These are phyloP conservation scores for Drosophila ezoana DNA, from an alignment of 2,888 invertebrate genomes.

Conservation along the genomic window DNA sequence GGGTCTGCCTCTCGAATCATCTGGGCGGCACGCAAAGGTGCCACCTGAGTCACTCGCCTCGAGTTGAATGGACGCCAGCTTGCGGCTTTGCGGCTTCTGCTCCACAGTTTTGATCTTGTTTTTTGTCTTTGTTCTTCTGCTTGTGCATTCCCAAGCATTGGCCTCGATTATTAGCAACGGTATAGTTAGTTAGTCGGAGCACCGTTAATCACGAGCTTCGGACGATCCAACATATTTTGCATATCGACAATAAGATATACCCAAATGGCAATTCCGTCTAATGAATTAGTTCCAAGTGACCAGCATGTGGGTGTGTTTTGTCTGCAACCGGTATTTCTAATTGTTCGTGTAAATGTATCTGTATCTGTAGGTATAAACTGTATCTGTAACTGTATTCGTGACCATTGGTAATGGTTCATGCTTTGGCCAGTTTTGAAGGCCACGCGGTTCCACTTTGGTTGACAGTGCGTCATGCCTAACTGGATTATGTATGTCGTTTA, in stretches of 20 bases:
- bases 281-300: neutral
- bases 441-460: conserved; percentile 26
- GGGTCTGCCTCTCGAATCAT: conserved; percentile 5
- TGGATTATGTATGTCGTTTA: conserved; percentile 28
- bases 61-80: conserved; percentile 45
- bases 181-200: conserved; percentile 36
- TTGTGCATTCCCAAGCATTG: conserved; percentile 20
- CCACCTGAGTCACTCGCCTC: conserved; percentile 36
- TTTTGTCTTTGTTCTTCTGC: conserved; percentile 36
- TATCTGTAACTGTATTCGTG: conserved; percentile 20
- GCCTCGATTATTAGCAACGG: conserved; percentile 33
- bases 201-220: conserved; percentile 30
- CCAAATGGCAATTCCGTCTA: neutral
- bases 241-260: conserved; percentile 9
- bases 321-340: conserved; percentile 21
- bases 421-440: conserved; percentile 54
- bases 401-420: conserved; percentile 40
- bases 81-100: conserved; percentile 20
- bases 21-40: conserved; percentile 50
- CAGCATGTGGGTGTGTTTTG: conserved; percentile 35
- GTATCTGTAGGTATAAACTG: neutral
- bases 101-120: conserved; percentile 12
- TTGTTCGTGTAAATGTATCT: neutral
- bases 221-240: conserved; percentile 26
- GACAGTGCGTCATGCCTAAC: conserved; percentile 43